Percentiles rank a stretch among this genome's conserved stretches.
phyloP scores from a whole-genome alignment of 1,140 invertebrate species.

The Oedothorax gibbosus region DNA sequence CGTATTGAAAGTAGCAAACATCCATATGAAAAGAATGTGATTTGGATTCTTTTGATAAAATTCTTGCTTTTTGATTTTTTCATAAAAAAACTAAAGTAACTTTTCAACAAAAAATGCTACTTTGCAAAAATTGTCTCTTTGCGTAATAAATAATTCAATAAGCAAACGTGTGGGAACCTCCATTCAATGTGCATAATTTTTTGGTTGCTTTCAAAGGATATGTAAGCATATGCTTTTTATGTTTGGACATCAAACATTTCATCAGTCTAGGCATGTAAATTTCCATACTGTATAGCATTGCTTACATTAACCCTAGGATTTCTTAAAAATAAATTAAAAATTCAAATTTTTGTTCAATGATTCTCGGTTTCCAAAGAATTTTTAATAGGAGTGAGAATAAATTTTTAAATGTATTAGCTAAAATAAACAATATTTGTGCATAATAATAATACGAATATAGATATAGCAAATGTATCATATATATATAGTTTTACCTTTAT shows the following conservation, averaged over 20 bases:
- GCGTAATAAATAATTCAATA: slow-evolving; percentile 56
- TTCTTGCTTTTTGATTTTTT: slow-evolving; percentile 46
- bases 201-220: slow-evolving; percentile 26
- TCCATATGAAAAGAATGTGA: slow-evolving; percentile 43
- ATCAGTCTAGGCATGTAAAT: not conserved
- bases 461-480: no score
- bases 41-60: slow-evolving; percentile 42
- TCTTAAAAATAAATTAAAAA: not conserved
- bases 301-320: not conserved
- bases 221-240: slow-evolving; percentile 33
- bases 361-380: no score
- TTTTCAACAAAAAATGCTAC: no score
- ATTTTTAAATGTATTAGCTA: no score
- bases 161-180: slow-evolving; percentile 33
- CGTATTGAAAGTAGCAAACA: slow-evolving; percentile 35
- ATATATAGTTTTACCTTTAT: no score
- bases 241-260: slow-evolving; percentile 28
- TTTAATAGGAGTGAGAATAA: no score
- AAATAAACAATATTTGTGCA: no score
- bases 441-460: no score
- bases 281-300: not conserved
- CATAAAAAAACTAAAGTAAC: no score
- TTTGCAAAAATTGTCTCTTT: slow-evolving; percentile 49
- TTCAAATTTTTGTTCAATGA: no score
- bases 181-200: slow-evolving; percentile 50